Base-by-base conservation (phyloP, 2,888 invertebrate genomes). In the Nemoura dubitans region DNA sequence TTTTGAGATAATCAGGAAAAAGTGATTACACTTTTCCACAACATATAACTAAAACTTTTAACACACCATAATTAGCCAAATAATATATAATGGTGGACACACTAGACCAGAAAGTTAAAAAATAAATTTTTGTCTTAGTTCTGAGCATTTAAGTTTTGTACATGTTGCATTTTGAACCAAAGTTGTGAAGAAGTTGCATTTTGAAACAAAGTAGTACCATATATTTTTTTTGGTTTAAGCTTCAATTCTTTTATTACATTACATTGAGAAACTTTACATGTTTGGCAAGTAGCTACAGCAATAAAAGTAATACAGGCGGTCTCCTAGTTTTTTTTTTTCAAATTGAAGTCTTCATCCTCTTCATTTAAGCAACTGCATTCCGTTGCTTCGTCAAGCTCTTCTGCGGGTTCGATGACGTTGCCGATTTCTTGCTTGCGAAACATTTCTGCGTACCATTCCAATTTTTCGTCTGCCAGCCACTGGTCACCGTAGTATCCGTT, bases 321-420 rank as follows among this genome's bases (percentile, higher is more conserved):
- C 10, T 36, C 5, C 3, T 3, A 36, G 36, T 26, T 78, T 78
- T 14, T 78, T 26, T 7, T 30, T 82, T 29, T 6, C 3, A 82
- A 30, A 28, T 14, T 5, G 21, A 29, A 28, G 25, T 21, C 21
- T 6, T 30, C 36, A 3, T 29, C 30, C 25, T 82, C 82, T n/a
- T 82, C 82, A n/a, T 82, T 0, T 2, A 82, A 29, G 30, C 82
- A 82, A 29, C 29, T n/a, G 25, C 82, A 82, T 10, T 82, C 81
- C 29, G 7, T 21, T 21, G 16, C 82, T 14, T 82, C 36, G 5
- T 82, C 10, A 82, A 0, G 29, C 29, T 82, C 83, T n/a, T 36
- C 43, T 16, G 3, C 42, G 3, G 7, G 7, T 82, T 42, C 83
- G 21, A 6, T 10, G 6, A 21, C 42, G 21, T 83, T 29, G 36